phyloP scores from a whole-genome alignment of 2,797 vertebrate genomes.

The Ambastaia sidthimunki region DNA sequence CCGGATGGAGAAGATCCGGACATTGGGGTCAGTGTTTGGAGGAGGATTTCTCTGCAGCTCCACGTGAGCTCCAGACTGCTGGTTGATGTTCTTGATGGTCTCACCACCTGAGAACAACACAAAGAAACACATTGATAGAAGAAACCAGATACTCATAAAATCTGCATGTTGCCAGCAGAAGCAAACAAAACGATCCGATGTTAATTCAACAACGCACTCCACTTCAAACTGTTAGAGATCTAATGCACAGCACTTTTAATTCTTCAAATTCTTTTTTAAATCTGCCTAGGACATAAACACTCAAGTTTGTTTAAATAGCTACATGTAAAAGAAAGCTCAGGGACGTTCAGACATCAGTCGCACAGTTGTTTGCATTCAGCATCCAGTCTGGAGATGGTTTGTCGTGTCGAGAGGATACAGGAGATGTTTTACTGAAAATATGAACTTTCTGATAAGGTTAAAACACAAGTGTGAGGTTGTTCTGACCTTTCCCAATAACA shows the following conservation, averaged over 20 bases:
- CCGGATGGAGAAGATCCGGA: slow-evolving; percentile 95
- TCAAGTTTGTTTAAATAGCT: no score
- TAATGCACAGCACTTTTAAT: no score
- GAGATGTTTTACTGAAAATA: neutral
- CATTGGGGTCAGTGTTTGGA: slow-evolving; percentile 91
- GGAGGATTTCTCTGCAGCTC: slow-evolving; percentile 97
- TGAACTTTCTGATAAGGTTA: neutral
- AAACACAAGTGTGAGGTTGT: neutral
- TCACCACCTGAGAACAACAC: slow-evolving; percentile 85
- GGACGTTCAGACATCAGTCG: slow-evolving; percentile 83
- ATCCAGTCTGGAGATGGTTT: neutral
- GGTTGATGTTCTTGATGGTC: slow-evolving; percentile 98
- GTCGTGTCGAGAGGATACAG: neutral
- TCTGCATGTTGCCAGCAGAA: neutral
- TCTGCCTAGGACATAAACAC: no score
- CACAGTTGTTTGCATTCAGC: slow-evolving; percentile 80
- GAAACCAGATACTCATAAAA: neutral
- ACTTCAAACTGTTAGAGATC: no score
- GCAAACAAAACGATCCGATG: no score
- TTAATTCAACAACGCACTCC: no score
- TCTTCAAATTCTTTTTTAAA: no score
- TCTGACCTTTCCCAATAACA: slow-evolving; percentile 94
- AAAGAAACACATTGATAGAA: slow-evolving; percentile 15
- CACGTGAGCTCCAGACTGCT: slow-evolving; percentile 95
- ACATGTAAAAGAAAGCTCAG: slow-evolving; percentile 55